Evolutionary conservation across 2,797 vertebrate species (phyloP).

Genomic region (Botia kubotai): DNA sequence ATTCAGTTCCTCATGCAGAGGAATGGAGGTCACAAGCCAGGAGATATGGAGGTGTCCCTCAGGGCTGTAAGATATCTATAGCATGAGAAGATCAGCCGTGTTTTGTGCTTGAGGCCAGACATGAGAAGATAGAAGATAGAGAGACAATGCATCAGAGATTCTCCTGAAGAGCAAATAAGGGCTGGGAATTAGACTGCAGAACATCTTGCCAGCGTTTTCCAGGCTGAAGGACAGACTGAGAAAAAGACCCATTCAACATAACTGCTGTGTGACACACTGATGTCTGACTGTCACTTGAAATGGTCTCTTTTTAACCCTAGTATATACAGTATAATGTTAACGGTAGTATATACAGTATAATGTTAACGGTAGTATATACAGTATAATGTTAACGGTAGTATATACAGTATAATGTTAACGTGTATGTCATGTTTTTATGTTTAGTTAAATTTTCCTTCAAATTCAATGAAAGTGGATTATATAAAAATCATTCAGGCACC

Average conservation of each 20-base stretch:
- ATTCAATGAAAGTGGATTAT: too few relatives aligned
- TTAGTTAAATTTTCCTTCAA: too few relatives aligned
- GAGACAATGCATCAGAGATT: slow-evolving; percentile 47
- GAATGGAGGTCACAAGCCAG: slow-evolving; percentile 41
- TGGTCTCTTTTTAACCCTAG: too few relatives aligned
- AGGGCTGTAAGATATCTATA: slow-evolving; percentile 42
- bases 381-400: too few relatives aligned
- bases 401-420: too few relatives aligned
- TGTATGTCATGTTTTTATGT: too few relatives aligned
- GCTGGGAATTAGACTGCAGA: slow-evolving; percentile 18
- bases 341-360: too few relatives aligned
- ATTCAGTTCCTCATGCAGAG: slow-evolving; percentile 24
- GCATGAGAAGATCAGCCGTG: background rate
- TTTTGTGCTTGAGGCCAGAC: slow-evolving; percentile 28
- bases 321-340: too few relatives aligned
- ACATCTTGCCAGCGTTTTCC: slow-evolving; percentile 5
- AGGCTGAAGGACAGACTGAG: background rate
- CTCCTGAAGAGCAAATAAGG: slow-evolving; percentile 45
- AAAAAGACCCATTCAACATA: slow-evolving; percentile 25
- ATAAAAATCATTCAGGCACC: background rate
- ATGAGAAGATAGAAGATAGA: slow-evolving; percentile 12
- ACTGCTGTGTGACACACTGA: slow-evolving; percentile 29
- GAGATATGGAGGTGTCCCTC: slow-evolving; percentile 34
- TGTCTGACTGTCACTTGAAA: background rate
- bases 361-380: too few relatives aligned